Evolutionary conservation across 2,888 invertebrate genomes (phyloP).

Genomic region (Epirrita christyi): DNA sequence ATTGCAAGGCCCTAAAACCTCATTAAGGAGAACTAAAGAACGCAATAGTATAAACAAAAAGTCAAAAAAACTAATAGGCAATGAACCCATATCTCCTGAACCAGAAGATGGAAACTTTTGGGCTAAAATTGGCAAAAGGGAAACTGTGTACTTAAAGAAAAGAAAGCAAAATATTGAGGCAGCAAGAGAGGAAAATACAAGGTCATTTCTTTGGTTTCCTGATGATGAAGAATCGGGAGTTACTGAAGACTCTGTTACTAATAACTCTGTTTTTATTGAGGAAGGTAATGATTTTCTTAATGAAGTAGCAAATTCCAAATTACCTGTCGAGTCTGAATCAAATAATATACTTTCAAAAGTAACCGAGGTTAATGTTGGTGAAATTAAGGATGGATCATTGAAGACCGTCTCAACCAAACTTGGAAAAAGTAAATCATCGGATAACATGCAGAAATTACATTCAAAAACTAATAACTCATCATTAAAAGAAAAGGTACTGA

Average conservation of each 20-base stretch:
- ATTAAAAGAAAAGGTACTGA: conserved; percentile 19
- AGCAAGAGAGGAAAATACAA: conserved; percentile 63
- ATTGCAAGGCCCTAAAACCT: conserved; percentile 33
- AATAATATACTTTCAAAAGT: background rate
- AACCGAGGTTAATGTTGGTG: background rate
- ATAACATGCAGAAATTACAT: conserved; percentile 3
- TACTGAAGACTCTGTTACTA: conserved; percentile 4
- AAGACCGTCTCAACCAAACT: conserved; percentile 8
- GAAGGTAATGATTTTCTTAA: background rate
- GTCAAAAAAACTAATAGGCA: conserved; percentile 38
- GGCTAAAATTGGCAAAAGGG: conserved; percentile 87
- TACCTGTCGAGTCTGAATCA: background rate
- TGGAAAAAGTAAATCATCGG: conserved; percentile 24
- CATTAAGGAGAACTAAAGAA: conserved; percentile 41
- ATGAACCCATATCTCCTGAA: conserved; percentile 61
- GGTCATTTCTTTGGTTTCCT: conserved; percentile 70
- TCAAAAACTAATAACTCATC: conserved; percentile 16
- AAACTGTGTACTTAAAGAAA: conserved; percentile 86
- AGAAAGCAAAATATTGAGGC: conserved; percentile 81
- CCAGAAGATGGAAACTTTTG: conserved; percentile 86
- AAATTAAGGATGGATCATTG: conserved; percentile 9
- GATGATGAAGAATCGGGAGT: conserved; percentile 49
- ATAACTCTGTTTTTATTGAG: background rate
- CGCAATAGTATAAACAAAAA: conserved; percentile 51
- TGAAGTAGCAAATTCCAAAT: background rate